phyloP scores from a whole-genome alignment of 1,140 invertebrate species.

The Scaptodrosophila lebanonensis region DNA sequence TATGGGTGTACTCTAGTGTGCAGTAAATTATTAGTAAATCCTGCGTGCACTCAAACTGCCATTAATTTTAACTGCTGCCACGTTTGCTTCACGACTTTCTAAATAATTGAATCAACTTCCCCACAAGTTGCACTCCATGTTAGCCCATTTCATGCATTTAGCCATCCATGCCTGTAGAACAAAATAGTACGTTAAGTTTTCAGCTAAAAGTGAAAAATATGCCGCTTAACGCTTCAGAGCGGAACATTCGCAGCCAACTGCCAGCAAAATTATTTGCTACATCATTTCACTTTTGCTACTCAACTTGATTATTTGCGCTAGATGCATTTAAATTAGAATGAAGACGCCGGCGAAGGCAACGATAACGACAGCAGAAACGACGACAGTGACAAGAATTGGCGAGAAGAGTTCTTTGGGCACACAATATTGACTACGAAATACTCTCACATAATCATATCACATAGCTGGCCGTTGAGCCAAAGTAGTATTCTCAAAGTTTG shows the following conservation, averaged over 20 bases:
- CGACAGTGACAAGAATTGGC: no score
- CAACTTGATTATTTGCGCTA: constrained; percentile 2
- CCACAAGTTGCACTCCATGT: background rate
- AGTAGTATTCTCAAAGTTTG: no score
- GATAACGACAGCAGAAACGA: background rate
- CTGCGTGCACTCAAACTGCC: constrained; percentile 42
- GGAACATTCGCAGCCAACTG: no score
- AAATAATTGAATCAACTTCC: constrained; percentile 47
- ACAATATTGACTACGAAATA: no score
- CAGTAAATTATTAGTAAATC: constrained; percentile 54
- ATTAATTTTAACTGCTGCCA: constrained; percentile 37
- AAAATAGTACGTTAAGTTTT: background rate
- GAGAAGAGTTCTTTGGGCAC: no score
- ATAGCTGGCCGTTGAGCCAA: no score
- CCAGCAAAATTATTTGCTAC: constrained; percentile 24
- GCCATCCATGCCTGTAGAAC: background rate
- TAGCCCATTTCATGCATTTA: background rate
- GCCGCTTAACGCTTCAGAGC: constrained; percentile 14
- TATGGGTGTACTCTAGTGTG: constrained; percentile 10
- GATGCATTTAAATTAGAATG: constrained; percentile 32
- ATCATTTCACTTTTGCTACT: constrained; percentile 27
- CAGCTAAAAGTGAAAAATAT: background rate
- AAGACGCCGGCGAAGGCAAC: constrained; percentile 1
- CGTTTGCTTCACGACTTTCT: background rate
- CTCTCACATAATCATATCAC: no score